These are phyloP conservation scores for Leptoteleia sp. DNA, from an alignment of 1,140 invertebrate genomes.

Conservation along the genomic window DNA sequence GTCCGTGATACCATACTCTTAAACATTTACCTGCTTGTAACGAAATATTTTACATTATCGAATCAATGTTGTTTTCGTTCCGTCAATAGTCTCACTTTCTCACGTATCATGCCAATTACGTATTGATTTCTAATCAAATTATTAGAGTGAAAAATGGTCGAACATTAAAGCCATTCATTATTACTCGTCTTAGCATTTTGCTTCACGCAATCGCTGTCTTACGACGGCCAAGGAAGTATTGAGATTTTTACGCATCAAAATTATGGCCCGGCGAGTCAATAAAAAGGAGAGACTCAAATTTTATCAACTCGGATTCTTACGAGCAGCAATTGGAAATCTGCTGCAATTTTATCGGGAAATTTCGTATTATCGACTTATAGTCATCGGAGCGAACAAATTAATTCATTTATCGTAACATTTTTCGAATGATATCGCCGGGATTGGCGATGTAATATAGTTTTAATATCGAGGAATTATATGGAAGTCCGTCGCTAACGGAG, in stretches of 20 bases:
- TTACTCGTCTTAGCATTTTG: slow-evolving; percentile 5
- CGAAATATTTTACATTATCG: no score
- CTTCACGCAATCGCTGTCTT: not conserved
- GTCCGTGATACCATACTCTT: slow-evolving; percentile 12
- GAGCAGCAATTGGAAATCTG: slow-evolving; percentile 27
- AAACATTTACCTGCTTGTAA: no score
- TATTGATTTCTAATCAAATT: slow-evolving; percentile 13
- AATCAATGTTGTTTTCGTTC: no score
- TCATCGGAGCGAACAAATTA: slow-evolving; percentile 20
- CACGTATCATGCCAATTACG: no score
- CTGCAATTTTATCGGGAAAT: slow-evolving; percentile 10
- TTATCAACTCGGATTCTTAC: slow-evolving; percentile 7
- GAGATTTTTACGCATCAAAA: not conserved
- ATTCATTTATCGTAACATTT: slow-evolving; percentile 33
- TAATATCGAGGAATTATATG: slow-evolving; percentile 24
- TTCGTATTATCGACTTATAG: slow-evolving; percentile 25
- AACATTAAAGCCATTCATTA: not conserved
- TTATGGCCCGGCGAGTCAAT: no score
- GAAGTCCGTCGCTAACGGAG: no score
- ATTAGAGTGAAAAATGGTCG: not conserved
- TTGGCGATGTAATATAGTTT: slow-evolving; percentile 24
- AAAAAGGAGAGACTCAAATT: slow-evolving; percentile 11
- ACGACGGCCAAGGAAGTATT: not conserved
- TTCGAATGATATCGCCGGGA: slow-evolving; percentile 4
- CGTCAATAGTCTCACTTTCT: no score